Conservation (phyloP, 2,797 vertebrate genomes). For the Echeneis naucrates region DNA sequence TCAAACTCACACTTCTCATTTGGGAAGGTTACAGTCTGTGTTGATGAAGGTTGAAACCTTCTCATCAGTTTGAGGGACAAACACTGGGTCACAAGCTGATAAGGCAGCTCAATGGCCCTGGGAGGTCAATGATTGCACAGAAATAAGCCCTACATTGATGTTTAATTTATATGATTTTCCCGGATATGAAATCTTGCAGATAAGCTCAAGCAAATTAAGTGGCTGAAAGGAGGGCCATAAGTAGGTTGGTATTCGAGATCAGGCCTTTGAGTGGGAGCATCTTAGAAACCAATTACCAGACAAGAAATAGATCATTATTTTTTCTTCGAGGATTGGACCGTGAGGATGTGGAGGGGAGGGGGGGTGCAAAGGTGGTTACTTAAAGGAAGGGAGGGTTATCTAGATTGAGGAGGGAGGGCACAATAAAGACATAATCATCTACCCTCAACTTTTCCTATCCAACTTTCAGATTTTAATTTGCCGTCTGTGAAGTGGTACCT, state of each 20-base stretch:
- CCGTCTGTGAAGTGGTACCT: slow-evolving; percentile 99
- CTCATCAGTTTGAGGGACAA: slow-evolving; percentile 64
- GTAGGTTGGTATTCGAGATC: slow-evolving; percentile 81
- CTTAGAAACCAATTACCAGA: slow-evolving; percentile 90
- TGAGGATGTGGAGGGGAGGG: slow-evolving; percentile 42
- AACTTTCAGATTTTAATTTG: slow-evolving; percentile 92
- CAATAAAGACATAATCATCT: slow-evolving; percentile 91
- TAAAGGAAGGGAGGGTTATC: slow-evolving; percentile 83
- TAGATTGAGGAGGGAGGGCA: slow-evolving; percentile 84
- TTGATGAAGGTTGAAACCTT: slow-evolving; percentile 38
- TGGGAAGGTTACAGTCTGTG: slow-evolving; percentile 5
- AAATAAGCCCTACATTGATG: slow-evolving; percentile 80
- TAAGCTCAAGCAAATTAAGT: slow-evolving; percentile 85
- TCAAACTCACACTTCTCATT: background rate
- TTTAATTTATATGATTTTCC: slow-evolving; percentile 86
- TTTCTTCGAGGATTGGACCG: slow-evolving; percentile 79
- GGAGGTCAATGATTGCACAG: slow-evolving; percentile 71
- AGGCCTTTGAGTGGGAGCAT: slow-evolving; percentile 82
- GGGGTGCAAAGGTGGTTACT: slow-evolving; percentile 81
- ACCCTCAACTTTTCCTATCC: slow-evolving; percentile 88
- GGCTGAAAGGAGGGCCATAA: slow-evolving; percentile 80
- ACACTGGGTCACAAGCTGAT: slow-evolving; percentile 51
- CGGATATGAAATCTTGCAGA: slow-evolving; percentile 84
- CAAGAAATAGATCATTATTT: slow-evolving; percentile 90
- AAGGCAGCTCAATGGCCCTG: slow-evolving; percentile 58